Conservation (phyloP, 2,797 vertebrate genomes). For the Chaenodraco wilsoni region DNA sequence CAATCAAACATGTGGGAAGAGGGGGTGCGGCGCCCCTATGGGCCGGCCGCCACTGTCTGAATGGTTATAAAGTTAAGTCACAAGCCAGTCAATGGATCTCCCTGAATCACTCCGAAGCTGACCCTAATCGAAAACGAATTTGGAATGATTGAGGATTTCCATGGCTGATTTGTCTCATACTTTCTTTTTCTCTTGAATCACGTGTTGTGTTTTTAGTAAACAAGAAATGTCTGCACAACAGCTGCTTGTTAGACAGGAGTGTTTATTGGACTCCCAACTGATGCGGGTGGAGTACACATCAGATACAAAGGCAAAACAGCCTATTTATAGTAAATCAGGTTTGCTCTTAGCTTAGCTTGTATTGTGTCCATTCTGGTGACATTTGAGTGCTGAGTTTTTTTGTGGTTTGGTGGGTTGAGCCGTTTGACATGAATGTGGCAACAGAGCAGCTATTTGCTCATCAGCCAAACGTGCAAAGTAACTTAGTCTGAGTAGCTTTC, state of each 20-base stretch:
- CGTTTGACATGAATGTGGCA: slow-evolving; percentile 26
- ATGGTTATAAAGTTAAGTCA: background rate
- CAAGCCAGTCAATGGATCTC: background rate
- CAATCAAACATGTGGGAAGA: no score
- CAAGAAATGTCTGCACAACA: slow-evolving; percentile 54
- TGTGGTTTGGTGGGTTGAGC: slow-evolving; percentile 10
- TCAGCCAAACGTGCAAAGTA: slow-evolving; percentile 2
- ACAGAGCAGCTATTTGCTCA: slow-evolving; percentile 28
- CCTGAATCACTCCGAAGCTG: background rate
- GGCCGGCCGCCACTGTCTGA: background rate
- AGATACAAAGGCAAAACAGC: background rate
- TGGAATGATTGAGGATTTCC: slow-evolving; percentile 14
- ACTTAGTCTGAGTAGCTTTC: slow-evolving; percentile 12
- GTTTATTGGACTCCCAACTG: slow-evolving; percentile 45
- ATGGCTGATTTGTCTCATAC: slow-evolving; percentile 7
- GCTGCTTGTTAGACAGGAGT: slow-evolving; percentile 53
- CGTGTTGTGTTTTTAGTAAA: slow-evolving; percentile 64
- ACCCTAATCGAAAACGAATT: background rate
- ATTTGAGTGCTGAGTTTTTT: slow-evolving; percentile 10
- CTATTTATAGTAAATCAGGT: slow-evolving; percentile 7
- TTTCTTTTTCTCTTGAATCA: slow-evolving; percentile 38
- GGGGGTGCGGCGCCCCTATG: no score
- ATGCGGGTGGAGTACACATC: slow-evolving; percentile 19
- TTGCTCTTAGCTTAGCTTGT: background rate
- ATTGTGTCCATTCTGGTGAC: slow-evolving; percentile 17